These are phyloP conservation scores for Drosophila quasianomalipes DNA, from an alignment of 2,888 invertebrate species.

Conservation along the genomic window DNA sequence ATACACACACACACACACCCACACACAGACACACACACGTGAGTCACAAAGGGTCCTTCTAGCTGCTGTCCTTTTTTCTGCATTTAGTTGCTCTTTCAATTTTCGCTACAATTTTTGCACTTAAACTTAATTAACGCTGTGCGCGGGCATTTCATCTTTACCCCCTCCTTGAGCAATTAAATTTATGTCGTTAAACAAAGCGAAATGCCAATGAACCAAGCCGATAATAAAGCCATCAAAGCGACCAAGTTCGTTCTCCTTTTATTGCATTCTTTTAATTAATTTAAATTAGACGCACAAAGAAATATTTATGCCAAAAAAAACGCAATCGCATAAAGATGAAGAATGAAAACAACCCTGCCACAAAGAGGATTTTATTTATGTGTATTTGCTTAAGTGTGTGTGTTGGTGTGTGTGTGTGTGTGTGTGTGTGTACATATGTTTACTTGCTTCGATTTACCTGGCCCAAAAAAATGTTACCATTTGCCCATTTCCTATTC, in stretches of 20 bases:
- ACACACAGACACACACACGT: conserved; percentile 23
- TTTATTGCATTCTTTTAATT: conserved; percentile 76
- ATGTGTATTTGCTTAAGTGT: conserved; percentile 9
- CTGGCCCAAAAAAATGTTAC: conserved; percentile 30
- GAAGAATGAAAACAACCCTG: conserved; percentile 39
- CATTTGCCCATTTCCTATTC: conserved; percentile 37
- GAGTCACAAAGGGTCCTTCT: conserved; percentile 25
- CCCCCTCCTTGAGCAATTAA: conserved; percentile 62
- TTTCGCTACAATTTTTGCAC: conserved; percentile 64
- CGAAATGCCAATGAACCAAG: conserved; percentile 70
- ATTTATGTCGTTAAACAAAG: conserved; percentile 70
- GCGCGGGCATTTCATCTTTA: conserved; percentile 31
- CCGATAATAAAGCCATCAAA: conserved; percentile 78
- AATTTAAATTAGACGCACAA: conserved; percentile 70
- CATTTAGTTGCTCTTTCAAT: conserved; percentile 21
- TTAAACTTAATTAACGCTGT: conserved; percentile 71
- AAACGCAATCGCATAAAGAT: conserved; percentile 7
- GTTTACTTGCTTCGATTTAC: conserved; percentile 45
- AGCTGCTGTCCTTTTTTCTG: conserved; percentile 16
- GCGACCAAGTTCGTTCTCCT: conserved; percentile 52
- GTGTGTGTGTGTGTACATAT: conserved; percentile 29
- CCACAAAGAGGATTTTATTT: conserved; percentile 16
- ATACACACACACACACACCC: neutral
- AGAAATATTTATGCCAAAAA: conserved; percentile 37
- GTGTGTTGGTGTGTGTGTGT: conserved; percentile 13